Evolutionary conservation across 2,888 invertebrate species (phyloP).

Genomic region (Himalopsyche tibetana): DNA sequence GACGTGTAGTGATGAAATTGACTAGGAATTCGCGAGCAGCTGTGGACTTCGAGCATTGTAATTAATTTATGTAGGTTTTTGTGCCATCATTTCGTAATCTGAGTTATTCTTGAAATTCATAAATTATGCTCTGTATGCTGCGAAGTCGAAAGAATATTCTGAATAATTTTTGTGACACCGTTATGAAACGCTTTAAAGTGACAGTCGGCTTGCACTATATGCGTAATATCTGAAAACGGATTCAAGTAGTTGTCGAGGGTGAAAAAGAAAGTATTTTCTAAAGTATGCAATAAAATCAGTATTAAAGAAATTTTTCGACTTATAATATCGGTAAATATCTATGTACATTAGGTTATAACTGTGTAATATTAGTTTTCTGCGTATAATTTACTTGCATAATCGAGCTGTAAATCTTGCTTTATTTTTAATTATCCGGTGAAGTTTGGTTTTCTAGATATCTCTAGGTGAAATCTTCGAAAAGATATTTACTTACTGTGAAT

Average conservation of each 20-base stretch:
- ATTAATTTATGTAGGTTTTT: slow-evolving; percentile 1
- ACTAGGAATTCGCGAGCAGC: background rate
- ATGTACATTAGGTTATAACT: slow-evolving; percentile 10
- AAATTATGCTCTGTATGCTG: background rate
- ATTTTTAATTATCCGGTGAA: slow-evolving; percentile 23
- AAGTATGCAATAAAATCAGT: slow-evolving; percentile 43
- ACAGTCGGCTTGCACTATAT: no score
- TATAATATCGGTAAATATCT: slow-evolving; percentile 28
- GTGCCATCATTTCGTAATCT: slow-evolving; percentile 3
- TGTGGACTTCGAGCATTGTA: background rate
- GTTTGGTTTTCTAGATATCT: slow-evolving; percentile 11
- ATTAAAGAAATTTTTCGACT: slow-evolving; percentile 42
- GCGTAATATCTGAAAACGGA: no score
- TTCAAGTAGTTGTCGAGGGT: background rate
- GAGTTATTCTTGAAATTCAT: background rate
- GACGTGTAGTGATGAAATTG: no score
- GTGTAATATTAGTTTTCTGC: slow-evolving; percentile 26
- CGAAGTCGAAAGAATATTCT: background rate
- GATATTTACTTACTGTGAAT: slow-evolving; percentile 1
- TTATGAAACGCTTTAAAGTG: no score
- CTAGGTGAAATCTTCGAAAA: background rate
- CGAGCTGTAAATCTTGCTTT: slow-evolving; percentile 23
- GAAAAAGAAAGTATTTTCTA: slow-evolving; percentile 26
- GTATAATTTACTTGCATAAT: slow-evolving; percentile 9
- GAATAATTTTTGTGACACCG: background rate